A percentile compares a stretch with the other conserved stretches of the same genome.
phyloP scores from a whole-genome alignment of 2,113 vertebrate genomes.

The Mohoua ochrocephala region DNA sequence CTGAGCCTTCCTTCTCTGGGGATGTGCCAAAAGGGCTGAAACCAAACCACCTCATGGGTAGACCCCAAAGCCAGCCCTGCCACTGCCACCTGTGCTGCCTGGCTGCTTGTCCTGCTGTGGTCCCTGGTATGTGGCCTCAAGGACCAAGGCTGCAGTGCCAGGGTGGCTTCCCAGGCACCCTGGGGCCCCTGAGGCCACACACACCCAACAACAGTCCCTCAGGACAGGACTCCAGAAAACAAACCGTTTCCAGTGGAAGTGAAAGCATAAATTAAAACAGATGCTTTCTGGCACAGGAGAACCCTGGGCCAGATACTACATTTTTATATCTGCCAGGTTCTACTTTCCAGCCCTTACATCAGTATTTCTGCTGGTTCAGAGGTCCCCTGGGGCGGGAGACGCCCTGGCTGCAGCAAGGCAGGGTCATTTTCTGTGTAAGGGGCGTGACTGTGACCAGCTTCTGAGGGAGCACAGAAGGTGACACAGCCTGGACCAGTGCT shows the following conservation, averaged over 20 bases:
- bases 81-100: fast-evolving
- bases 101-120: background rate
- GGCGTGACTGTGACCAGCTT: background rate
- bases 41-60: fast-evolving
- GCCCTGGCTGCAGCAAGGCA: background rate
- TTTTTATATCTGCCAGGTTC: background rate
- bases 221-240: background rate
- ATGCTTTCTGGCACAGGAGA: background rate
- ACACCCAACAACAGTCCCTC: background rate
- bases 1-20: background rate
- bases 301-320: background rate
- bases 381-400: background rate
- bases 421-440: background rate
- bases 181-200: background rate
- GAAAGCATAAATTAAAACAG: background rate
- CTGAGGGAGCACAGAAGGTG: background rate
- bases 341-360: background rate
- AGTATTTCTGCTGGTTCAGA: background rate
- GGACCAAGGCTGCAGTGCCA: background rate
- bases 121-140: background rate
- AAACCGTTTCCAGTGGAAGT: background rate
- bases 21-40: background rate
- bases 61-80: background rate
- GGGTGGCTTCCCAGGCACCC: background rate
- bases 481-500: background rate